Evolutionary conservation across 1,140 invertebrate genomes (phyloP).

Genomic region (Plectrocnemia conspersa): DNA sequence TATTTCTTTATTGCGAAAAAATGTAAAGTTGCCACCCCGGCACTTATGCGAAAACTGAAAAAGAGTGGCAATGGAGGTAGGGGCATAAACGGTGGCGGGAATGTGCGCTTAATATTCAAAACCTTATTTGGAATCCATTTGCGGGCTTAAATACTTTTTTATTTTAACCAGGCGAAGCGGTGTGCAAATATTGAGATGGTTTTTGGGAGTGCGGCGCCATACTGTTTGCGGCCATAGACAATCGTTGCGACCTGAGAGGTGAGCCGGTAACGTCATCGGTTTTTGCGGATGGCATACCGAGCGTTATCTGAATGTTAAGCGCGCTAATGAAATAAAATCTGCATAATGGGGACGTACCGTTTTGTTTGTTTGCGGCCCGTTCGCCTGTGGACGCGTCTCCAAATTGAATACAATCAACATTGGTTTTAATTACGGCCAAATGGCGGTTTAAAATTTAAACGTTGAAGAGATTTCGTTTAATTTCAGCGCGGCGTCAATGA

Average conservation of each 20-base stretch:
- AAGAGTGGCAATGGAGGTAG: background rate
- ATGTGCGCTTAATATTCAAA: constrained; percentile 31
- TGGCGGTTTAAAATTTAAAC: too few species aligned
- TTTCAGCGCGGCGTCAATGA: too few species aligned
- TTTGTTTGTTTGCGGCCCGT: constrained; percentile 7
- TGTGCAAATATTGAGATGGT: constrained; percentile 31
- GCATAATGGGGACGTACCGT: constrained; percentile 28
- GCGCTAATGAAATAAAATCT: constrained; percentile 34
- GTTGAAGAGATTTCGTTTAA: too few species aligned
- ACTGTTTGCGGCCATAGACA: constrained; percentile 22
- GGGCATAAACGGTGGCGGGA: constrained; percentile 1
- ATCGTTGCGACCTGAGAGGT: constrained; percentile 12
- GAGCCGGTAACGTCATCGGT: constrained; percentile 28
- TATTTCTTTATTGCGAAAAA: constrained; percentile 36
- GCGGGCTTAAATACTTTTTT: constrained; percentile 34
- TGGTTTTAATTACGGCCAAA: constrained; percentile 10
- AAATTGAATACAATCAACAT: constrained; percentile 12
- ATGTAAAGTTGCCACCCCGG: constrained; percentile 30
- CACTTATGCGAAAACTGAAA: constrained; percentile 1
- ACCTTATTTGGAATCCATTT: constrained; percentile 35
- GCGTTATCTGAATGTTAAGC: constrained; percentile 28
- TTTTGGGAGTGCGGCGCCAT: constrained; percentile 21
- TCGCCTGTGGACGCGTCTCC: background rate
- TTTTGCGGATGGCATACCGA: constrained; percentile 27
- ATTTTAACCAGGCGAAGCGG: constrained; percentile 30